phyloP scores from a whole-genome alignment of 2,113 vertebrate genomes.

The Cinclus cinclus region DNA sequence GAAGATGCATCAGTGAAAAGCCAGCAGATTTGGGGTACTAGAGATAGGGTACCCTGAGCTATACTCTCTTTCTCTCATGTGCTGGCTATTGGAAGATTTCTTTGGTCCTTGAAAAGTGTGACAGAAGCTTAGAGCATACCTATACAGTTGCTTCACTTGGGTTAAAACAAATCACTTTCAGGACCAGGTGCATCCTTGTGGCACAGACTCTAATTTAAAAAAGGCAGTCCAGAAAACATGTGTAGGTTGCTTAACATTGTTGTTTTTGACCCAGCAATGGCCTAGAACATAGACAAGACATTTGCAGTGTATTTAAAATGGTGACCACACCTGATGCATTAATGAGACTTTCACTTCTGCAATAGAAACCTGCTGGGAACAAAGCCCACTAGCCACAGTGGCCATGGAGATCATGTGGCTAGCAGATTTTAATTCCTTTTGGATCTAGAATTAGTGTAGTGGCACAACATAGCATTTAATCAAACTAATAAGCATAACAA shows the following conservation, averaged over 20 bases:
- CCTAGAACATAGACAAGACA: not conserved
- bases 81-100: not conserved
- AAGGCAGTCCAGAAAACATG: not conserved
- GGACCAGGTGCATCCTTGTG: not conserved
- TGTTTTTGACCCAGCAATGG: not conserved
- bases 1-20: not conserved
- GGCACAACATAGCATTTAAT: not conserved
- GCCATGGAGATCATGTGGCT: not conserved
- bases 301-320: not conserved
- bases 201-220: not conserved
- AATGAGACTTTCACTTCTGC: not conserved
- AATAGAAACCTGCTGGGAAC: not conserved
- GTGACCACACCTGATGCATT: not conserved
- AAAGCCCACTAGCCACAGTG: not conserved
- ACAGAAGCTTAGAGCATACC: not conserved
- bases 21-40: not conserved
- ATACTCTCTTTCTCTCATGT: not conserved
- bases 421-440: not conserved
- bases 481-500: not conserved
- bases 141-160: not conserved
- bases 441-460: not conserved
- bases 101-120: not conserved
- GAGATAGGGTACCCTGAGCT: not conserved
- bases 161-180: not conserved
- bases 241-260: not conserved